Conservation (phyloP, 1,140 invertebrate genomes). For the Helicoverpa armigera region DNA sequence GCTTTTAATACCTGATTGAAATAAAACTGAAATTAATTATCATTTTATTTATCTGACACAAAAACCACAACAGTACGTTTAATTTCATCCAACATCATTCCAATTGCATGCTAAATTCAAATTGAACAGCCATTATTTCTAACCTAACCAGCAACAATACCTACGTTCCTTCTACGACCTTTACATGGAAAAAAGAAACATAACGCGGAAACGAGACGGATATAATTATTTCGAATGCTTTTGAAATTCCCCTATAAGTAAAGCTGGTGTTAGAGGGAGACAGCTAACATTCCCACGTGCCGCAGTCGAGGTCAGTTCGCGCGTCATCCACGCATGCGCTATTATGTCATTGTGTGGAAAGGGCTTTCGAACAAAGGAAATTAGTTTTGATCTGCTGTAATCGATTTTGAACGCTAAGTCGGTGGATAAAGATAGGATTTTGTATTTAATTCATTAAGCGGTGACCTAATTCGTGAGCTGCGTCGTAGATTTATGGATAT, state of each 20-base stretch:
- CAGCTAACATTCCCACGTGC: constrained; percentile 41
- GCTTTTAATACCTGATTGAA: no score
- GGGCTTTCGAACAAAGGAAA: constrained; percentile 57
- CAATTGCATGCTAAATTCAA: not conserved
- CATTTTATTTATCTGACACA: no score
- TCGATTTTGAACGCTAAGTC: constrained; percentile 25
- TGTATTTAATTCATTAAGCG: constrained; percentile 13
- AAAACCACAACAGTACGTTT: no score
- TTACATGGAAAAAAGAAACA: constrained; percentile 1
- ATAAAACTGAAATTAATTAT: no score
- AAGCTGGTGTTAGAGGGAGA: constrained; percentile 44
- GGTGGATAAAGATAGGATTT: not conserved
- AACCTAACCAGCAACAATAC: not conserved
- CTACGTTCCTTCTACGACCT: constrained; percentile 4
- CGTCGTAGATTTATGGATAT: constrained; percentile 34
- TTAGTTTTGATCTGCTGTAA: constrained; percentile 11
- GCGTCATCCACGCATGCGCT: constrained; percentile 53
- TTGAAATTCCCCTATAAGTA: constrained; percentile 22
- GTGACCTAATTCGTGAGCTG: constrained; percentile 46
- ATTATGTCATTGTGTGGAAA: constrained; percentile 54
- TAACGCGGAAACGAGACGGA: constrained; percentile 28
- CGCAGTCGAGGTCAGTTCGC: constrained; percentile 52
- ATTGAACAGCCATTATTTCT: not conserved
- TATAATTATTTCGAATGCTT: constrained; percentile 13
- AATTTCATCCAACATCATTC: not conserved